phyloP scores from a whole-genome alignment of 2,113 vertebrate species.

The Anthoscopus minutus region DNA sequence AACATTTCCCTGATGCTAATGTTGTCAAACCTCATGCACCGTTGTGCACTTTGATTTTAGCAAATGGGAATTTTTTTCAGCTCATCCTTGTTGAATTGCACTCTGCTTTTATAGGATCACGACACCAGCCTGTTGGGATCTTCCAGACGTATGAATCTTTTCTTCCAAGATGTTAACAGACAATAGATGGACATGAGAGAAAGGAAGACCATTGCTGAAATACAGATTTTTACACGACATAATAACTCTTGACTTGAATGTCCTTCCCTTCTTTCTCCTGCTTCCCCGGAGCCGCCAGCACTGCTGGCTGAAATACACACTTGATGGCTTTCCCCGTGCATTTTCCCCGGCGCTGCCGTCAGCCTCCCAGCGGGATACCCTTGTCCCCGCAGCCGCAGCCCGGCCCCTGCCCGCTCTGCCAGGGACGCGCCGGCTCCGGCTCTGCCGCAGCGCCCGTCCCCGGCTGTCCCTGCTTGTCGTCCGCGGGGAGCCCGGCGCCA shows the following conservation, averaged over 20 bases:
- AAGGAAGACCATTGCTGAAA: neutral
- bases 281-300: neutral
- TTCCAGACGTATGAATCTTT: accelerated
- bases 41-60: neutral
- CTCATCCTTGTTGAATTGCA: neutral
- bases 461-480: accelerated
- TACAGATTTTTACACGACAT: neutral
- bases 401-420: neutral
- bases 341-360: accelerated
- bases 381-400: neutral
- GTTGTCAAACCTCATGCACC: neutral
- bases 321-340: neutral
- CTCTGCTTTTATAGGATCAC: neutral
- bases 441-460: accelerated
- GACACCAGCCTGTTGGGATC: neutral
- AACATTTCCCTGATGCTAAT: neutral
- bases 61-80: accelerated
- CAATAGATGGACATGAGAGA: neutral
- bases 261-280: neutral
- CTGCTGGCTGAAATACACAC: neutral
- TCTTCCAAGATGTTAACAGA: accelerated
- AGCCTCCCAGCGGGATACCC: accelerated
- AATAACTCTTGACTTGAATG: neutral
- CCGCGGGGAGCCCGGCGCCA: neutral
- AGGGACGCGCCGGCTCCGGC: accelerated